Percentiles rank a stretch among this genome's conserved stretches.
Conservation (phyloP, 1,140 invertebrate species). For the Cotesia glomerata region DNA sequence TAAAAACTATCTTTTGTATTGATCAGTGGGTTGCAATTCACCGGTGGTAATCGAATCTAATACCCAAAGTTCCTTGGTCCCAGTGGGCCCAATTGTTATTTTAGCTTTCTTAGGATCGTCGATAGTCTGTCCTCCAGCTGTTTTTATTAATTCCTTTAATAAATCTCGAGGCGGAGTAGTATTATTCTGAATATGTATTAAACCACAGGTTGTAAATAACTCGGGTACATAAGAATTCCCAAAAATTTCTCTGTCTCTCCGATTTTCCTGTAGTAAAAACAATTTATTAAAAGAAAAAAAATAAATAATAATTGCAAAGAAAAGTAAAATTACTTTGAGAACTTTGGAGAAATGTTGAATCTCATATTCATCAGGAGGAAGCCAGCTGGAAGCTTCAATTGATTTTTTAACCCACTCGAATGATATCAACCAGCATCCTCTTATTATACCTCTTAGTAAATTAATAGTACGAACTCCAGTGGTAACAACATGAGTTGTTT, state of each 20-base stretch:
- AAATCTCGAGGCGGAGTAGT: slow-evolving; percentile 44
- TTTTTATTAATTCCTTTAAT: slow-evolving; percentile 57
- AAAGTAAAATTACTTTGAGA: slow-evolving; percentile 44
- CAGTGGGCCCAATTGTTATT: slow-evolving; percentile 47
- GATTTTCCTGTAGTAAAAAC: slow-evolving; percentile 48
- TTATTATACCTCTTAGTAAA: slow-evolving; percentile 58
- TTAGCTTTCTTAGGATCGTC: slow-evolving; percentile 46
- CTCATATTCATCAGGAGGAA: slow-evolving; percentile 53
- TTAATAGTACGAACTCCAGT: slow-evolving; percentile 61
- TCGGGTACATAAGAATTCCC: slow-evolving; percentile 53
- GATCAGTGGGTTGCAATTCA: slow-evolving; percentile 44
- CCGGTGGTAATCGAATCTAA: slow-evolving; percentile 59
- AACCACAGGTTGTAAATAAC: slow-evolving; percentile 54
- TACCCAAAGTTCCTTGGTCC: slow-evolving; percentile 54
- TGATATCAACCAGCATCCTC: slow-evolving; percentile 60
- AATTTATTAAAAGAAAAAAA: slow-evolving; percentile 10
- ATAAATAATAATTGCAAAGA: slow-evolving; percentile 1
- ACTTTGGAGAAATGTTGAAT: slow-evolving; percentile 58
- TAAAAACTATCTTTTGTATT: slow-evolving; percentile 39
- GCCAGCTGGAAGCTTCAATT: slow-evolving; percentile 50
- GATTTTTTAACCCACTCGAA: slow-evolving; percentile 58
- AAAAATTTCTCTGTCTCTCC: slow-evolving; percentile 54
- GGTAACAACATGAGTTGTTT: slow-evolving; percentile 59
- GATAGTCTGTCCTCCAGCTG: slow-evolving; percentile 52
- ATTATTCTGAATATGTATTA: slow-evolving; percentile 48